Base-by-base conservation (phyloP, 2,797 vertebrate species). In the Melanotaenia trifasciata region DNA sequence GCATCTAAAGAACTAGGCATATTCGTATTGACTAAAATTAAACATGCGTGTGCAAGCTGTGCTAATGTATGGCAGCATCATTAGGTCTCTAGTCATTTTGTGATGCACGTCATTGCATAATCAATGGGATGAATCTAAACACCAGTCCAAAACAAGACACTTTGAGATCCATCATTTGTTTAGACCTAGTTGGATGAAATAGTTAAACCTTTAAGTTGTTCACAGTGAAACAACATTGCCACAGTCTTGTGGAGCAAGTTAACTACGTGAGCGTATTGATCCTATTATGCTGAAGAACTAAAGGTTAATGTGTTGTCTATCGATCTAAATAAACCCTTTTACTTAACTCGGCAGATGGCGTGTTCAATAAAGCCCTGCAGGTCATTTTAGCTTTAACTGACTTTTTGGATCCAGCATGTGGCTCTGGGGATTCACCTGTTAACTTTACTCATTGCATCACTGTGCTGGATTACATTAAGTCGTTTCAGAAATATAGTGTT, bases 261-360 rank as follows among this genome's bases (percentile, higher is more conserved):
- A 91, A 85, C 85, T 83, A 78, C 64, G 76, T 78, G 73, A 80
- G 79, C 2, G 28, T 87, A 93, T 94, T 50, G 92, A 95, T 94
- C 87, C 79, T 13, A 74, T 86, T 85, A 79, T 87, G 88, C 84
- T 81, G 84, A 90, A 74, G 88, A 90, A 89, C 88, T 84, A 92
- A 94, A 94, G 94, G 92, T 94, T 95, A 94, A 95, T 93, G 90
- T 91, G 89, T 88, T 86, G 80, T 85, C 74, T 81, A 95, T 94
- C 58, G 93, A 94, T 93, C 91, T 86, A 79, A 91, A 91, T 92
- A 82, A 92, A 88, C 78, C 83, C 80, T 92, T 94, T 93, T 92
- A 92, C 92, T 94, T 92, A 91, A 92, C 84, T 88, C 74, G 33
- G 28, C 78, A 74, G 72, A 81, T 76, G 67, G 70, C 68, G 56